Base-by-base conservation (phyloP, 2,888 invertebrate species). In the Habrosyne pyritoides region DNA sequence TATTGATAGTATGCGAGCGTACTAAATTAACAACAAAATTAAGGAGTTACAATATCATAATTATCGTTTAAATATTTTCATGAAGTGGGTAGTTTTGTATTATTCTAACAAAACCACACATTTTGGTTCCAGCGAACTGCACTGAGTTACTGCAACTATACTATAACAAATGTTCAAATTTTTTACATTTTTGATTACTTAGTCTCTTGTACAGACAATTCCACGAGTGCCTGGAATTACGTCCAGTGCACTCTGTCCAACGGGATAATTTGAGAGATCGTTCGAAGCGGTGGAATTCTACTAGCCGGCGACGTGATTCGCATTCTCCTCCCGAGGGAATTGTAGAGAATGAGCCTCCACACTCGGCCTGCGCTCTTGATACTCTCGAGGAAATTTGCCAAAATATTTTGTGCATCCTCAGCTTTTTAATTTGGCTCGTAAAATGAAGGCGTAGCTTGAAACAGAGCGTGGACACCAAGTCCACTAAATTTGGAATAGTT, bases 251-350 rank as follows among this genome's bases (percentile, higher is more conserved):
- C 70, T 69, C 63, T 68, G 73, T 67, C 71, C 66, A 66, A 57
- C 66, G 66, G 66, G 74, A 77, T 77, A 78, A 77, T 79, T 81
- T 77, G 71, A 74, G 73, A 75, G 74, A 77, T 74, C 70, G 75
- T 67, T 67, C 56, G 71, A 68, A 73, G 72, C 70, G 62, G 61
- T 63, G 64, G 77, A 71, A 80, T 79, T 77, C 77, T 72, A 73
- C 67, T 66, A 66, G 66, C 70, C 60, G 59, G 67, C 68, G 62
- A 81, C 83, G 82, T 83, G 83, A 82, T 82, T 83, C 82, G 77
- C 78, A 83, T 83, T 82, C 79, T 66, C 64, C 55, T 57, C 75
- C 59, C 62, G 55, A 64, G 74, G 65, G 79, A 72, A 74, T 70
- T 67, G 67, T 65, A 64, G 67, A 66, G 67, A 71, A 71, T 65